Base-by-base conservation (phyloP, 2,888 invertebrate species). In the Pammene fasciana region DNA sequence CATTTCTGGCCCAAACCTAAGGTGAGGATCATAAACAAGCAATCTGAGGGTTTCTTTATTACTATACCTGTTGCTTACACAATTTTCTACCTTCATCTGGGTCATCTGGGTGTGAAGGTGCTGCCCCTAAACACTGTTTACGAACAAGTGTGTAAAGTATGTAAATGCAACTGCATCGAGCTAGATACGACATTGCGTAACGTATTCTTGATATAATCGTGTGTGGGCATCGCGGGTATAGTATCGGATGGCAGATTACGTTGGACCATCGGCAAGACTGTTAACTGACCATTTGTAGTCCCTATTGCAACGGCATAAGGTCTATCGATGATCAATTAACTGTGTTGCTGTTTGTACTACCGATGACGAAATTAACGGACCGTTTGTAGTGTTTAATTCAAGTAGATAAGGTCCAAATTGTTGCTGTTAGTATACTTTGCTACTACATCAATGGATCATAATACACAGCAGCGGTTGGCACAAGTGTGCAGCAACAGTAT, bases 191-290 rank as follows among this genome's bases (percentile, higher is more conserved):
- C 34, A 11, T 46, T 46, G 46, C 48, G 36, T 11, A 59, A 45
- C 6, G 0, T 18, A 61, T 38, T 26, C 36, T 11, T 61, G 48
- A 38, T 36, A 48, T 61, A 61, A 61, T 61, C 48, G 60, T 61
- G 48, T 48, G 60, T 61, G 60, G 60, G 48, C 60, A 61, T 61
- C 48, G 60, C 38, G 55, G 38, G 36, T 4, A 26, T 26, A 36
- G 60, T 61, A 48, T 61, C 60, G 36, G 48, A 16, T 61, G 34
- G 38, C 60, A 36, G 36, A 14, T 61, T 48, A 45, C 16, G 60
- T 60, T 34, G 45, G 46, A 41, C 38, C 11, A 13, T 11, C n/a
- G 5, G 9, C 8, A 4, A 16, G 16, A 48, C 48, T 14, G 8
- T 46, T 48, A 3, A 48, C 16, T 50, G 16, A 11, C 0, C 10